Evolutionary conservation across 2,113 vertebrate genomes (phyloP).

Genomic region (Pomatorhinus ruficollis): DNA sequence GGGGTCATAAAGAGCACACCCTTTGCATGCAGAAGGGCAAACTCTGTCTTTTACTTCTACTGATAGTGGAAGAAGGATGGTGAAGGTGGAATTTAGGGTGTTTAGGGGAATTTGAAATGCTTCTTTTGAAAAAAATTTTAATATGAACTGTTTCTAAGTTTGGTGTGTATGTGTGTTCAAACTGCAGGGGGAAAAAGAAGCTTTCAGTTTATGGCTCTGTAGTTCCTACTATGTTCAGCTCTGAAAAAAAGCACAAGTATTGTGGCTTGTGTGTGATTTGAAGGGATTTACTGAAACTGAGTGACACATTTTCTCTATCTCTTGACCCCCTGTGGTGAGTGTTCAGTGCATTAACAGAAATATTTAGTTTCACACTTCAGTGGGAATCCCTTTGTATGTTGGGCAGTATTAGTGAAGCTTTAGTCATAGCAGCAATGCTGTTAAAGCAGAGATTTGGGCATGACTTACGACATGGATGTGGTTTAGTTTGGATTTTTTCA

Average conservation of each 20-base stretch:
- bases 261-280: conserved; percentile 16
- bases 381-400: not conserved
- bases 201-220: not conserved
- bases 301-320: not conserved
- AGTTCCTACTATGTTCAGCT: not conserved
- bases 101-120: not conserved
- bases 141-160: not conserved
- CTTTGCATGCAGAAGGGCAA: not conserved
- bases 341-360: not conserved
- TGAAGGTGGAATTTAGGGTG: not conserved
- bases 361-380: not conserved
- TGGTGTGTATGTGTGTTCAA: not conserved
- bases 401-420: not conserved
- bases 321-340: not conserved
- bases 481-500: not conserved
- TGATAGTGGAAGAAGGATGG: not conserved
- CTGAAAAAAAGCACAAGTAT: not conserved
- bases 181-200: not conserved
- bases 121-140: not conserved
- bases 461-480: fast-evolving
- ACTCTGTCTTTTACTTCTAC: not conserved
- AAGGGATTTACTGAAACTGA: conserved; percentile 12
- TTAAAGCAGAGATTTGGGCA: not conserved
- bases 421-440: not conserved
- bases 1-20: not conserved